Conservation (phyloP, 1,140 invertebrate species). For the Caerostris darwini region DNA sequence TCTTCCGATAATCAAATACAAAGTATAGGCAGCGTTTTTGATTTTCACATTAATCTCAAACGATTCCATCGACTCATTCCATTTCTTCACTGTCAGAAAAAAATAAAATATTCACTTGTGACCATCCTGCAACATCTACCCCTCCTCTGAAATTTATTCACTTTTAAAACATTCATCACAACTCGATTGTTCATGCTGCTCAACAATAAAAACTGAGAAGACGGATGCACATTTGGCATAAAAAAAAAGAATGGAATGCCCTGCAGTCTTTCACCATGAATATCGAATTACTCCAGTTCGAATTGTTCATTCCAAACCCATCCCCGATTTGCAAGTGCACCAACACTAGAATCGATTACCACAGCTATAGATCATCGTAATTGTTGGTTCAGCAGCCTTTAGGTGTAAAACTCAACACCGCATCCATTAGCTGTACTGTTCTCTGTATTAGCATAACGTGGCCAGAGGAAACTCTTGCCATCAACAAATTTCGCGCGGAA, state of each 20-base stretch:
- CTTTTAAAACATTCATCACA: not conserved
- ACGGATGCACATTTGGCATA: not conserved
- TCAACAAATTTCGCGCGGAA: conserved; percentile 57
- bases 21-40: too few relatives aligned
- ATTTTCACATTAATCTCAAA: too few relatives aligned
- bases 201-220: not conserved
- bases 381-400: conserved; percentile 31
- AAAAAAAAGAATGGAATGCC: not conserved
- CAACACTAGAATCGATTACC: conserved; percentile 34
- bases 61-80: too few relatives aligned
- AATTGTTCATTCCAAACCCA: conserved; percentile 5
- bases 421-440: not conserved
- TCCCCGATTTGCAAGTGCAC: not conserved
- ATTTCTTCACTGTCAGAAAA: too few relatives aligned
- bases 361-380: conserved; percentile 57
- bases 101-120: too few relatives aligned
- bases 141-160: not conserved
- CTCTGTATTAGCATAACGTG: not conserved
- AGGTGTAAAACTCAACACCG: conserved; percentile 72
- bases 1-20: too few relatives aligned
- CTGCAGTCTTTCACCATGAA: not conserved
- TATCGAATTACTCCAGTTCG: not conserved
- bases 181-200: not conserved
- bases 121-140: too few relatives aligned
- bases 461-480: not conserved